These are phyloP conservation scores for Papilio machaon DNA, from an alignment of 1,140 invertebrate species.

Conservation along the genomic window DNA sequence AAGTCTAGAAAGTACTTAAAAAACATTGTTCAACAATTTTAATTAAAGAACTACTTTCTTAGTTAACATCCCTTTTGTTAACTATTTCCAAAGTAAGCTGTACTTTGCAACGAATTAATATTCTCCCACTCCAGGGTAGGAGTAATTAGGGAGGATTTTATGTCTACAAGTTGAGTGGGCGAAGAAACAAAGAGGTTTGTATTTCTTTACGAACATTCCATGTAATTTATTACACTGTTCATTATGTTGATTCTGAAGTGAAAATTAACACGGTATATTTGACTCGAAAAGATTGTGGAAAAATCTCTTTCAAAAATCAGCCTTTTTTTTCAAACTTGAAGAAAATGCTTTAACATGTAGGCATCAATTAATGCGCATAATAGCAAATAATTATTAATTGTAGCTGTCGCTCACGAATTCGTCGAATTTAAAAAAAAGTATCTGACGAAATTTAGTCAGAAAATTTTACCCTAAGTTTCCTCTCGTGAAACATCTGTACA, in stretches of 20 bases:
- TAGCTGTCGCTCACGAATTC: too few relatives aligned
- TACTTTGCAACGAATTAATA: conserved; percentile 15
- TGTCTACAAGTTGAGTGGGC: conserved; percentile 15
- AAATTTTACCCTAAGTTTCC: too few relatives aligned
- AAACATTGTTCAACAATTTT: conserved; percentile 9
- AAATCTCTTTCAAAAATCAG: too few relatives aligned
- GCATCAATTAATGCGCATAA: too few relatives aligned
- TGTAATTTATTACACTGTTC: not conserved
- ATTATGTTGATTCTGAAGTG: not conserved
- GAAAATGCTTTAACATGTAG: too few relatives aligned
- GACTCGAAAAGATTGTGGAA: not conserved
- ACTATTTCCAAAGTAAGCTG: conserved; percentile 5
- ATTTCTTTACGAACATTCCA: not conserved
- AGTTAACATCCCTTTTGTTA: conserved; percentile 13
- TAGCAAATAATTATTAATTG: too few relatives aligned
- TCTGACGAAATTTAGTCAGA: too few relatives aligned
- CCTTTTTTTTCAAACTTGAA: too few relatives aligned
- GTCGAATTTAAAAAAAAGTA: too few relatives aligned
- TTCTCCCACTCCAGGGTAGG: not conserved
- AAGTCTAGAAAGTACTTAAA: not conserved
- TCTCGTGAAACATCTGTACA: too few relatives aligned
- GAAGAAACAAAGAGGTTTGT: not conserved
- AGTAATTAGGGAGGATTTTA: conserved; percentile 15
- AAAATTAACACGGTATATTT: not conserved
- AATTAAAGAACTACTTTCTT: conserved; percentile 25